Evolutionary conservation across 2,888 invertebrate genomes (phyloP).

Genomic region (Calephelis perditalis): DNA sequence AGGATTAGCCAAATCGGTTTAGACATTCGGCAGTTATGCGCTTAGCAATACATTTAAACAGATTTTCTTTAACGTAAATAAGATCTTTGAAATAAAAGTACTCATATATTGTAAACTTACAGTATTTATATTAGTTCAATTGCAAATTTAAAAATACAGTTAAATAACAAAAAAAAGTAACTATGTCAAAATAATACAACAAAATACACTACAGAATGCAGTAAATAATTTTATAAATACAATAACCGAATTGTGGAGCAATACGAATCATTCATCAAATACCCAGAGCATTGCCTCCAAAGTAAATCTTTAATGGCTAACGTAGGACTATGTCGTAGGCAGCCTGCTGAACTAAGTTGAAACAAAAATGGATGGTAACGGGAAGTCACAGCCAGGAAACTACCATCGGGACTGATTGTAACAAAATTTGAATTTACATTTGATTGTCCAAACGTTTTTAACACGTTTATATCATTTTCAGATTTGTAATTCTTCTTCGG

Average conservation of each 20-base stretch:
- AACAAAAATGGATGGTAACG: slow-evolving; percentile 53
- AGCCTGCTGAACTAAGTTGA: slow-evolving; percentile 44
- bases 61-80: too few species aligned
- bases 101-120: neutral
- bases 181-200: slow-evolving; percentile 14
- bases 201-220: slow-evolving; percentile 12
- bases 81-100: neutral
- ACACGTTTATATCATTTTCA: slow-evolving; percentile 13
- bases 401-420: slow-evolving; percentile 49
- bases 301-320: slow-evolving; percentile 47
- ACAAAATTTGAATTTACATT: slow-evolving; percentile 33
- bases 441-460: slow-evolving; percentile 10
- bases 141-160: neutral
- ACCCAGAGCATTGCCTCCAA: slow-evolving; percentile 46
- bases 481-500: slow-evolving; percentile 16
- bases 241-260: slow-evolving; percentile 54
- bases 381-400: slow-evolving; percentile 52
- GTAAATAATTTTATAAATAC: slow-evolving; percentile 38
- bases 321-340: slow-evolving; percentile 43
- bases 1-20: too few species aligned
- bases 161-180: slow-evolving; percentile 16
- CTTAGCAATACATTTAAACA: too few species aligned
- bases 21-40: too few species aligned
- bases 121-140: neutral
- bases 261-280: slow-evolving; percentile 44